Evolutionary conservation across 37 sponge, comb jelly and placozoan genomes (phyloP), one percentile per base, ranked within the genome.

Genomic region (Mnemiopsis leidyi): DNA sequence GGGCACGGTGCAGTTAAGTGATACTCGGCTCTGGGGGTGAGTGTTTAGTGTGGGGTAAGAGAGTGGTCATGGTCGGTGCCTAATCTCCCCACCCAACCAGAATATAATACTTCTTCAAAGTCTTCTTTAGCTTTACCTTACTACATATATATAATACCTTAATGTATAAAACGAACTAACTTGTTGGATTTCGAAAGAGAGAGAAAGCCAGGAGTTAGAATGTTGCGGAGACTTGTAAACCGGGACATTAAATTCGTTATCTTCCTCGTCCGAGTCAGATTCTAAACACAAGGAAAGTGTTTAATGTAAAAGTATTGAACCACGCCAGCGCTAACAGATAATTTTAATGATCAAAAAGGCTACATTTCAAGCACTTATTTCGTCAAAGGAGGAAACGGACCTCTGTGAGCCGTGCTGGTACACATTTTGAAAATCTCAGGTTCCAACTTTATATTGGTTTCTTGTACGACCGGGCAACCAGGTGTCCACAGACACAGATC

Each of bases 351-450:
- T n/a, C n/a, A n/a, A n/a, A n/a, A n/a, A n/a, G n/a, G n/a, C n/a
- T n/a, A n/a, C n/a, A n/a, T 28, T 69, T 69, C 21, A 28, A 21
- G 21, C 24, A 69, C 61, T n/a, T n/a, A n/a, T n/a, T n/a, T n/a
- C n/a, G n/a, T n/a, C n/a, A n/a, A n/a, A n/a, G n/a, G n/a, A n/a
- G n/a, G n/a, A n/a, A n/a, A n/a, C n/a, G n/a, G n/a, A 79, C 82
- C 82, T 79, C 82, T 79, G 82, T 79, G 38, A 28, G 82, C 82
- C 9, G 82, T 79, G 36, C 82, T 79, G 36, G 82, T 79, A 21
- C 82, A 79, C 82, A 79, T 79, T 29, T 29, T 79, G 82, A 79
- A 79, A 1, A 79, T 35, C 36, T 79, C 82, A 3, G 82, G 82
- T 35, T 79, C 37, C 35, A 79, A 23, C 36, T 79, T 79, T 36